phyloP scores from a whole-genome alignment of 2,888 invertebrate genomes.

The Scaptomyza cyrtandrae region DNA sequence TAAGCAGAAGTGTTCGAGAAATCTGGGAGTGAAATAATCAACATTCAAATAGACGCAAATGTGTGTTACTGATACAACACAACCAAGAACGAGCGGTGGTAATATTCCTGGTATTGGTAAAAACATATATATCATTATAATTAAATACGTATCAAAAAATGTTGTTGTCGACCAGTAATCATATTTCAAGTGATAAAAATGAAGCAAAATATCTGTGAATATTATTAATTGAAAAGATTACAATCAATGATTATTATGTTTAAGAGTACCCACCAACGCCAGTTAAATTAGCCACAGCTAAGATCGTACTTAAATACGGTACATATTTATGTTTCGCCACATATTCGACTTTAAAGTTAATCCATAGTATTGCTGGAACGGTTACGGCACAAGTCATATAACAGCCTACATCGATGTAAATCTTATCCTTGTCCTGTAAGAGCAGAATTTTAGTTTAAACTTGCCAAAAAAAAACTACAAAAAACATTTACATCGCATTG shows the following conservation, averaged over 20 bases:
- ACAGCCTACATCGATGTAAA: conserved; percentile 33
- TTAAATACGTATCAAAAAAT: conserved; percentile 49
- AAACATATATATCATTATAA: conserved; percentile 56
- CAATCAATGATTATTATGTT: neutral
- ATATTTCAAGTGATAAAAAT: conserved; percentile 25
- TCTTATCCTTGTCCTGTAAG: neutral
- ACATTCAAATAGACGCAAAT: neutral
- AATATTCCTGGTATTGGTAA: conserved; percentile 46
- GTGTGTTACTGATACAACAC: conserved; percentile 16
- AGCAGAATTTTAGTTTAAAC: too few relatives aligned
- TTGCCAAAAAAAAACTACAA: neutral
- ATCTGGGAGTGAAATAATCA: neutral
- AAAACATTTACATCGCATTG: conserved; percentile 38
- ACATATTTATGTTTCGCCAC: conserved; percentile 18
- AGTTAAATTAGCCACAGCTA: conserved; percentile 29
- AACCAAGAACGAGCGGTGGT: conserved; percentile 34
- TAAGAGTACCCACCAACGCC: conserved; percentile 30
- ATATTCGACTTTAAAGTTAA: conserved; percentile 30
- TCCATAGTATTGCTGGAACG: conserved; percentile 16
- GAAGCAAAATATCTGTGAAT: conserved; percentile 6
- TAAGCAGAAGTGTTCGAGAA: conserved; percentile 26
- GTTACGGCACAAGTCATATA: neutral
- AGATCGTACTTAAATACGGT: conserved; percentile 40
- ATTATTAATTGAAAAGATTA: neutral
- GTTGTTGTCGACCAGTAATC: conserved; percentile 31